These are phyloP conservation scores for Ctenoplectra terminalis DNA, from an alignment of 1,140 invertebrate genomes.

Conservation along the genomic window DNA sequence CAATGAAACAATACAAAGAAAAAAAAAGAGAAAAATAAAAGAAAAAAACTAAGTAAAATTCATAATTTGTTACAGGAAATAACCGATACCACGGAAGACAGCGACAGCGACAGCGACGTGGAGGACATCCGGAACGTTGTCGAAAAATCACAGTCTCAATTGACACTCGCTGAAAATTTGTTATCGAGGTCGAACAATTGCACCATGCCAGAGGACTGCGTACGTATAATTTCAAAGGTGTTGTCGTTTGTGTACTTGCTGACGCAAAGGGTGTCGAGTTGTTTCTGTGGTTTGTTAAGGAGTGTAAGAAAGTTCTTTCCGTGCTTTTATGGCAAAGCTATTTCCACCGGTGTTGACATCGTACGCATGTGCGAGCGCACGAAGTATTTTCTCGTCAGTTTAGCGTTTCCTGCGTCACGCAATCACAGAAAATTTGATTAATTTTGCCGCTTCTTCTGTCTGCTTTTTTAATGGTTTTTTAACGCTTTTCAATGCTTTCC, in stretches of 20 bases:
- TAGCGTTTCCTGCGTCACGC: no score
- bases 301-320: not conserved
- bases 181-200: constrained; percentile 81
- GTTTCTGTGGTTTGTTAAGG: accelerated
- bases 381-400: not conserved
- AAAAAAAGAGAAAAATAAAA: no score
- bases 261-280: not conserved
- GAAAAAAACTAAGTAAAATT: not conserved
- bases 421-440: not conserved
- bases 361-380: not conserved
- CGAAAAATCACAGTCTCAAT: constrained; percentile 83
- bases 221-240: constrained; percentile 76
- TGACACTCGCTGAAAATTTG: constrained; percentile 84
- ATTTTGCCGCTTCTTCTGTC: not conserved
- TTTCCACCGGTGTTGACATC: not conserved
- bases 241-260: not conserved
- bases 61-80: constrained; percentile 60
- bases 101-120: constrained; percentile 79
- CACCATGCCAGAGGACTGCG: constrained; percentile 80
- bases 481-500: no score
- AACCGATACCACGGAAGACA: constrained; percentile 73
- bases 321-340: not conserved
- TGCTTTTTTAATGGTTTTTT: no score
- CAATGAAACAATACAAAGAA: no score
- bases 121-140: constrained; percentile 86